Evolutionary conservation across 2,888 invertebrate genomes (phyloP).

Genomic region (Eristalis arbustorum): DNA sequence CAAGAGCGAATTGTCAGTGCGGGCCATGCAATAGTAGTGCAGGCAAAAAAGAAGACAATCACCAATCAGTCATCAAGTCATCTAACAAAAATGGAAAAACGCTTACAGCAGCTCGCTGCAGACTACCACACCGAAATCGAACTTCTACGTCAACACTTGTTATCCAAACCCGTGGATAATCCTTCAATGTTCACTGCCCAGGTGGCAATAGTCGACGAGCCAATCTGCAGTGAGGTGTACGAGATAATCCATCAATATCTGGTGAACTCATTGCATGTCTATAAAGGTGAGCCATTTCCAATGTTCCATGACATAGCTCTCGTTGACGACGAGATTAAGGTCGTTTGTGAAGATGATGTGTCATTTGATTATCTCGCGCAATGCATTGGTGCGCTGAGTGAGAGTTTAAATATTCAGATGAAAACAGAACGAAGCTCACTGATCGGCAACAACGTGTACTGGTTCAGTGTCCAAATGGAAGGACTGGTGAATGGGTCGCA

Average conservation of each 20-base stretch:
- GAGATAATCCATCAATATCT: conserved; percentile 41
- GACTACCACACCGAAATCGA: conserved; percentile 54
- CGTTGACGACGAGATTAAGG: conserved; percentile 19
- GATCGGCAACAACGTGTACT: conserved; percentile 18
- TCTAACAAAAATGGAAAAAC: conserved; percentile 13
- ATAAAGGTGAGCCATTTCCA: conserved; percentile 4
- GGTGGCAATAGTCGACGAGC: conserved; percentile 42
- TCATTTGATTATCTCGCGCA: conserved; percentile 25
- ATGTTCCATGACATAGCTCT: conserved; percentile 37
- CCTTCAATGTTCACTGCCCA: conserved; percentile 55
- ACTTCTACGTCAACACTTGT: conserved; percentile 50
- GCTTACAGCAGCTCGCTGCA: not conserved
- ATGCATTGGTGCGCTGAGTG: conserved; percentile 12
- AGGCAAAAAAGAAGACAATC: not conserved
- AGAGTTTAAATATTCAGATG: conserved; percentile 1
- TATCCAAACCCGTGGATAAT: not conserved
- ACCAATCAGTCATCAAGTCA: not conserved
- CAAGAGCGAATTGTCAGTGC: not conserved
- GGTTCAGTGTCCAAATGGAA: conserved; percentile 21
- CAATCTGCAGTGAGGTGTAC: conserved; percentile 19
- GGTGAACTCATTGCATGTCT: conserved; percentile 23
- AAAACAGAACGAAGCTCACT: not conserved
- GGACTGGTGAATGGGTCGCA: conserved; percentile 62
- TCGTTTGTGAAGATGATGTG: conserved; percentile 18
- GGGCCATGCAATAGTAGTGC: not conserved